phyloP scores from a whole-genome alignment of 37 sponge, comb jelly and placozoan genomes.

The Oscarella lobularis region DNA sequence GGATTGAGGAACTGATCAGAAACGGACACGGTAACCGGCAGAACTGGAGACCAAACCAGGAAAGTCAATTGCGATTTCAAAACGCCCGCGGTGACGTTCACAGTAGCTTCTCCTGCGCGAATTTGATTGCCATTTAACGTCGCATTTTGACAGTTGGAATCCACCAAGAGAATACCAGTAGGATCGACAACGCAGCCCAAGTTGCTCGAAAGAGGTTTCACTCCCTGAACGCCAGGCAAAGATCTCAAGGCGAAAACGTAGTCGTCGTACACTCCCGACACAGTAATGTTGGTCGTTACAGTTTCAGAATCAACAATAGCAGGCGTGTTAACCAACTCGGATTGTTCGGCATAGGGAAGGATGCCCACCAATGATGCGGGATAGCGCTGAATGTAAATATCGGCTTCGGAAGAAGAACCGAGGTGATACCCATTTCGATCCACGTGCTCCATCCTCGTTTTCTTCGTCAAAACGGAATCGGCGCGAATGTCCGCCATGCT shows the following conservation, averaged over 20 bases:
- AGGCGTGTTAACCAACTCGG: background rate
- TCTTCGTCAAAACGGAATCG: background rate
- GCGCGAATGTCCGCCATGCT: background rate
- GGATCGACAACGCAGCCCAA: background rate
- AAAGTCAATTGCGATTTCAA: background rate
- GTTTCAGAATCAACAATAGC: background rate
- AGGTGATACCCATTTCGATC: background rate
- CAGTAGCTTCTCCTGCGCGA: background rate
- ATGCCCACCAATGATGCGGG: background rate
- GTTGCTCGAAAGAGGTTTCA: background rate
- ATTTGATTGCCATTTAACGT: background rate
- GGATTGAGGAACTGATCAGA: background rate
- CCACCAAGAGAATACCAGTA: background rate
- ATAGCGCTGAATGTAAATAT: background rate
- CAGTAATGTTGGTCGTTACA: background rate
- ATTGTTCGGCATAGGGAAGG: background rate
- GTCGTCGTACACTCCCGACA: background rate
- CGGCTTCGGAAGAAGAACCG: background rate
- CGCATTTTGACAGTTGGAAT: background rate
- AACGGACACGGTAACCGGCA: background rate
- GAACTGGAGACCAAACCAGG: background rate
- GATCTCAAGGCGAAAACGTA: background rate
- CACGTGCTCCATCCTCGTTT: background rate
- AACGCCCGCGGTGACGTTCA: background rate
- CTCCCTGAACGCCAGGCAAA: background rate